Evolutionary conservation across 2,113 vertebrate species (phyloP), one percentile per base, ranked within the genome.

Genomic region (Myotis davidii): DNA sequence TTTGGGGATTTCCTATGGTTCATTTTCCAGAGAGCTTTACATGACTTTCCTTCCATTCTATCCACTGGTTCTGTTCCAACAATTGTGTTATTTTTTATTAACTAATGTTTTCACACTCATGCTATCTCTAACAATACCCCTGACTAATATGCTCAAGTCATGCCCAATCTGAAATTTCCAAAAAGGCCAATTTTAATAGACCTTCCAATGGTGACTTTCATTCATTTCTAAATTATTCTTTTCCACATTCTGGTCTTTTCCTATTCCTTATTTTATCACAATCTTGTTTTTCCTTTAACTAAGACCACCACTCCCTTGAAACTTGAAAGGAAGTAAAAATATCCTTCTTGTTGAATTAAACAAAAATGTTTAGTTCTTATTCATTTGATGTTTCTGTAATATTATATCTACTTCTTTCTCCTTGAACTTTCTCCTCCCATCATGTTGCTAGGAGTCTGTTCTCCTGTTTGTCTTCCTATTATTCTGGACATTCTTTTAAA

Each of bases 401-500:
- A 86, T 70, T 34, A 9, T 10, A 23, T 13, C 37, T 34, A 0
- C 11, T 29, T 12, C 3, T 32, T 52, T 45, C 42, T 11, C 11
- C 32, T 54, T 8, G 1, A 67, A 42, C 45, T 73, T 48, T 42
- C 65, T 23, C 25, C 16, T 27, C 39, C 21, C 3, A 0, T 25
- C 42, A 14, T 5, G 17, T 37, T 48, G 8, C 52, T 34, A 39
- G 83, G 34, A 78, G 5, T n/a, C 1, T 3, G 4, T 29, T 69
- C 87, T 90, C 11, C 9, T 21, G 17, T 45, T 67, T 88, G 23
- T 65, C 6, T 77, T 87, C 6, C 12, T 59, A 11, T 9, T 79
- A 88, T 69, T 96, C n/a, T 82, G 37, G 21, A 65, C 85, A 95
- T 87, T 90, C 34, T 83, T 86, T 72, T 11, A 61, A 77, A 81